phyloP scores from a whole-genome alignment of 2,113 vertebrate genomes.

The Oreocharis arfaki region DNA sequence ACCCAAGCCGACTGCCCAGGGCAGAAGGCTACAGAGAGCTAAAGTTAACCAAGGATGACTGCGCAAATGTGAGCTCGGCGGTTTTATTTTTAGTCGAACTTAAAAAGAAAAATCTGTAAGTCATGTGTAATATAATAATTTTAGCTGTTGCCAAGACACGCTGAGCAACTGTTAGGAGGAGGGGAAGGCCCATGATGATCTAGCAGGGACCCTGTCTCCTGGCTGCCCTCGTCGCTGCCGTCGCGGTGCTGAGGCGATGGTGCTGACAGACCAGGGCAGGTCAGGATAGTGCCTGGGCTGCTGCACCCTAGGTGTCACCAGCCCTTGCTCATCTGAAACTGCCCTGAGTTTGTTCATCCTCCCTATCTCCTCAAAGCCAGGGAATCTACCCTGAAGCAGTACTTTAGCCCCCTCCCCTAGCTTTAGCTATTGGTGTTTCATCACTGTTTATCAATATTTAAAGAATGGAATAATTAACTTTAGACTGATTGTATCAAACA shows the following conservation, averaged over 20 bases:
- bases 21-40: background rate
- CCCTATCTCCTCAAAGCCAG: background rate
- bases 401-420: accelerated
- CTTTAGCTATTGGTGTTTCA: background rate
- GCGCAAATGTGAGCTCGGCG: conserved; percentile 34
- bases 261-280: background rate
- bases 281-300: background rate
- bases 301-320: accelerated
- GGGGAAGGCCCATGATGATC: background rate
- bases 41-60: conserved; percentile 60
- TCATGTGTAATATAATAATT: conserved; percentile 66
- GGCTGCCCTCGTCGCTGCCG: background rate
- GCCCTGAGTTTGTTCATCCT: background rate
- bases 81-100: conserved; percentile 29
- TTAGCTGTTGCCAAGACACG: conserved; percentile 62
- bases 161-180: conserved; percentile 30
- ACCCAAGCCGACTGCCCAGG: background rate
- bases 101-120: conserved; percentile 37
- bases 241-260: accelerated
- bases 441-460: conserved; percentile 28
- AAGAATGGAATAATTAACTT: conserved; percentile 8
- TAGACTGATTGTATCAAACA: background rate
- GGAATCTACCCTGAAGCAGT: background rate
- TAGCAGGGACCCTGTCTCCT: background rate
- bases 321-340: background rate